These are phyloP conservation scores for Isaurus tuberculatus DNA, from an alignment of 92 coral and sea anemone species.

Conservation along the genomic window DNA sequence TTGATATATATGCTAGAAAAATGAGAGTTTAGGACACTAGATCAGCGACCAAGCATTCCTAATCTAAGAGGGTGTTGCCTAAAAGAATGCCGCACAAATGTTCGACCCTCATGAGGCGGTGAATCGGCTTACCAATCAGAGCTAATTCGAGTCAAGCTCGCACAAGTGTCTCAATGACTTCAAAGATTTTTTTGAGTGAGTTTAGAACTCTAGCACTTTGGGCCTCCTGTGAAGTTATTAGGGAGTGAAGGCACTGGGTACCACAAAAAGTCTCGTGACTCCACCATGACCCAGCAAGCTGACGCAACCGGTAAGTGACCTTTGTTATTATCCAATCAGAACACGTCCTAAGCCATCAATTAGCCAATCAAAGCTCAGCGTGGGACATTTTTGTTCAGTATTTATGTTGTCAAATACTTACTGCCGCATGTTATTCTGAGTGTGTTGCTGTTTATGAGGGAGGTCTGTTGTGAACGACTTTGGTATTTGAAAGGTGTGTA, in stretches of 20 bases:
- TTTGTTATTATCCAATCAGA: constrained; percentile 68
- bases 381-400: constrained; percentile 22
- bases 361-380: constrained; percentile 69
- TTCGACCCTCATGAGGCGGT: no score
- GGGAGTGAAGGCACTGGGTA: not conserved
- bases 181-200: no score
- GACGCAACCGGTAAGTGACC: constrained; percentile 29
- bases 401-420: not conserved
- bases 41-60: no score
- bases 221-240: not conserved
- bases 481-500: not conserved
- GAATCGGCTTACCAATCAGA: no score
- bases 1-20: no score
- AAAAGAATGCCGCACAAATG: no score
- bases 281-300: constrained; percentile 36
- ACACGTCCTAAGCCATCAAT: constrained; percentile 17
- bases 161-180: no score
- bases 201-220: not conserved
- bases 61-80: no score
- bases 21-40: no score
- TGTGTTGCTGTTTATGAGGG: not conserved
- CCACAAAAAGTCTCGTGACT: constrained; percentile 81
- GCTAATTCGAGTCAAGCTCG: no score
- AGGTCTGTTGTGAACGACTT: not conserved
- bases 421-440: not conserved